Conservation (phyloP, 2,113 vertebrate genomes). For the Eonycteris spelaea region DNA sequence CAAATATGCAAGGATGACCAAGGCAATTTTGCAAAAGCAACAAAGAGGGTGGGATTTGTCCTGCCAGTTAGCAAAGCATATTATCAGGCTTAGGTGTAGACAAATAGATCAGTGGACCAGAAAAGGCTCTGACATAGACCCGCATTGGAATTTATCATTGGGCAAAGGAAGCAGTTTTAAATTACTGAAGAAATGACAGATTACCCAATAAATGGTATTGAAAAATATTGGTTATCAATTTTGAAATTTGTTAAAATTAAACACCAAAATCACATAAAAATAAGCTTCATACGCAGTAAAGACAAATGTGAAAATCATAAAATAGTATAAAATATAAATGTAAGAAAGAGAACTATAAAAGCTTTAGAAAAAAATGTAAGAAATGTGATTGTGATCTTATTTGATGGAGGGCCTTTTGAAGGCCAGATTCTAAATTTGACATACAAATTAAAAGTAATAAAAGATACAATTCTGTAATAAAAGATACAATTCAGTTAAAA, state of each 20-base stretch:
- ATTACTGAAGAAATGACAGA: neutral
- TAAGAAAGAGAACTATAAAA: neutral
- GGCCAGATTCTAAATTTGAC: neutral
- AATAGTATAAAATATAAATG: neutral
- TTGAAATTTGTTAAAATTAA: conserved; percentile 28
- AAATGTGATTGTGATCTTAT: neutral
- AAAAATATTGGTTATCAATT: neutral
- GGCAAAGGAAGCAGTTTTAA: neutral
- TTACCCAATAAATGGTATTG: too few species aligned
- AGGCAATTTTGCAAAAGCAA: conserved; percentile 33
- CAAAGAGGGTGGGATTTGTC: neutral
- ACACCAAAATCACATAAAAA: neutral
- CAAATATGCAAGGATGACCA: neutral
- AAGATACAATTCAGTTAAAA: neutral
- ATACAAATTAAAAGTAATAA: conserved; percentile 7
- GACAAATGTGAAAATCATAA: neutral
- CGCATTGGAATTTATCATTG: neutral
- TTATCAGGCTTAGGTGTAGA: neutral
- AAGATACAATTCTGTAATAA: neutral
- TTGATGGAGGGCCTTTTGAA: neutral
- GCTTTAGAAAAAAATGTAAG: neutral
- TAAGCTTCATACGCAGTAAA: neutral
- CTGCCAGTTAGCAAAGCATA: neutral
- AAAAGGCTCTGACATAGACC: neutral
- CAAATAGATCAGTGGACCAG: conserved; percentile 15